These are phyloP conservation scores for Columbina picui DNA, from an alignment of 2,113 vertebrate species.

Conservation along the genomic window DNA sequence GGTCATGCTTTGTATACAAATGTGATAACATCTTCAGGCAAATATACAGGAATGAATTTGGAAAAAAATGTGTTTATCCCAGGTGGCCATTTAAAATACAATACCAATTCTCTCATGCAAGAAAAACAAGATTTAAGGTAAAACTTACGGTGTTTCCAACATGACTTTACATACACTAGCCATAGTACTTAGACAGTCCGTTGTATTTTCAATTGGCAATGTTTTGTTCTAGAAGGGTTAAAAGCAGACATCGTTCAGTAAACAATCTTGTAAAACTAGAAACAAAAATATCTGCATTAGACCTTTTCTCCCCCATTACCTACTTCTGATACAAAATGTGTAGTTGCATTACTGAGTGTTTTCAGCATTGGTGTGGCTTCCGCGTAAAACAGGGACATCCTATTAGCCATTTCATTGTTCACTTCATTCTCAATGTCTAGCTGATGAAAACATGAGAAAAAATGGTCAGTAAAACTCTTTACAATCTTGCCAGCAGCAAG, in stretches of 20 bases:
- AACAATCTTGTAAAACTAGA: background rate
- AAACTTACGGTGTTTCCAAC: slow-evolving; percentile 97
- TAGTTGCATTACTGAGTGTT: slow-evolving; percentile 95
- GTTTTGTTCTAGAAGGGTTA: slow-evolving; percentile 89
- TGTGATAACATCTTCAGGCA: background rate
- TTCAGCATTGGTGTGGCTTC: slow-evolving; percentile 98
- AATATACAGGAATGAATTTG: background rate
- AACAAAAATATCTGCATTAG: background rate
- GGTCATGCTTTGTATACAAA: background rate
- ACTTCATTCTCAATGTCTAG: slow-evolving; percentile 97
- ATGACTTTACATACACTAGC: slow-evolving; percentile 98
- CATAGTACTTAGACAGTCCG: slow-evolving; percentile 98
- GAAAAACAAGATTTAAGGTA: background rate
- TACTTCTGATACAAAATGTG: slow-evolving; percentile 95
- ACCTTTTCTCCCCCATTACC: background rate
- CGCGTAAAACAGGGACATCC: slow-evolving; percentile 98
- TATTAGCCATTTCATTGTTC: slow-evolving; percentile 99
- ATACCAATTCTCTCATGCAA: background rate
- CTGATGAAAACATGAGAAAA: slow-evolving; percentile 73
- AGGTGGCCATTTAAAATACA: background rate
- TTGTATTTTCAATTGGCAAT: slow-evolving; percentile 96
- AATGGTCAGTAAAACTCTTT: background rate
- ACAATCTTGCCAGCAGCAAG: background rate
- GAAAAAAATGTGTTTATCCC: background rate
- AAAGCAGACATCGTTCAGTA: background rate